phyloP scores from a whole-genome alignment of 2,113 vertebrate genomes.

The Galbula dea region DNA sequence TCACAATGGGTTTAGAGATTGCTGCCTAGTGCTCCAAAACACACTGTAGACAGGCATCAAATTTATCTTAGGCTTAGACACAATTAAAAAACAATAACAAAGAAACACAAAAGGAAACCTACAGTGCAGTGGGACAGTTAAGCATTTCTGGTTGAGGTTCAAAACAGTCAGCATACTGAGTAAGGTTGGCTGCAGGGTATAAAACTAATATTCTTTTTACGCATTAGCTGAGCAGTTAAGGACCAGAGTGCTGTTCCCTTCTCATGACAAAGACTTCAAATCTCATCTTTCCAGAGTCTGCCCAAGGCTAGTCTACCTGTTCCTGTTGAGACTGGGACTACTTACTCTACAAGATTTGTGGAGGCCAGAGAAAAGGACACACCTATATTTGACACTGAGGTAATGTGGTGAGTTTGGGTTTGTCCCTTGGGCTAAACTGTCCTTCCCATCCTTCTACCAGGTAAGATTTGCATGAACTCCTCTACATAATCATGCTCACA shows the following conservation, averaged over 20 bases:
- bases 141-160: neutral
- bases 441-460: neutral
- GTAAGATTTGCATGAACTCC: neutral
- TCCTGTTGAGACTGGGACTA: neutral
- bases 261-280: neutral
- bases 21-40: slow-evolving; percentile 19
- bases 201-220: neutral
- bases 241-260: neutral
- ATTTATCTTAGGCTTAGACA: slow-evolving; percentile 26
- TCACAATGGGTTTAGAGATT: neutral
- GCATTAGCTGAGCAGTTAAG: neutral
- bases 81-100: slow-evolving; percentile 38
- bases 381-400: neutral
- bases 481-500: neutral
- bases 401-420: neutral
- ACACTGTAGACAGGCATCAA: neutral
- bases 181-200: neutral
- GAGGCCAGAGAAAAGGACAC: neutral
- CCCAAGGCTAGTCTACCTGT: neutral
- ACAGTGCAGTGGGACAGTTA: neutral
- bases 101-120: neutral
- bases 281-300: neutral
- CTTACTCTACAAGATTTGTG: neutral
- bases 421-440: neutral
- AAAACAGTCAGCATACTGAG: neutral